Evolutionary conservation across 2,888 invertebrate species (phyloP).

Genomic region (Dicycla oo): DNA sequence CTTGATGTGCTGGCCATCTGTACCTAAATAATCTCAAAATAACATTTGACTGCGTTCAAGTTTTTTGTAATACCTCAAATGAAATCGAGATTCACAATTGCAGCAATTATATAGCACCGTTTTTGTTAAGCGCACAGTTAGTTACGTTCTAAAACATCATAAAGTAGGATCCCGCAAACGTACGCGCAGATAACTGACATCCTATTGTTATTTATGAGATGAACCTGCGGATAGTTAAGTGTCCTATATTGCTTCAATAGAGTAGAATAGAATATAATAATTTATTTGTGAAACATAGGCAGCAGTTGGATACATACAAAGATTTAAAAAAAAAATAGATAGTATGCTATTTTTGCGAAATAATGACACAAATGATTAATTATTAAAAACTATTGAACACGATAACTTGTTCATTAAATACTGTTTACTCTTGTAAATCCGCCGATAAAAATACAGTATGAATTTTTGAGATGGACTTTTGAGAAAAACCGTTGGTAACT

Average conservation of each 20-base stretch:
- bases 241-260: background rate
- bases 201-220: constrained; percentile 12
- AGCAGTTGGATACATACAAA: background rate
- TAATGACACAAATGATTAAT: background rate
- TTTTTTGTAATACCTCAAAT: background rate
- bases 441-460: background rate
- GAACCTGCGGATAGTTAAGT: background rate
- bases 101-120: constrained; percentile 2
- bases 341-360: too few relatives aligned
- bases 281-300: background rate
- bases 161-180: background rate
- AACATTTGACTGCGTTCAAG: background rate
- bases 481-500: background rate
- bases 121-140: constrained; percentile 23
- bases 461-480: background rate
- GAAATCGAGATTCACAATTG: constrained; percentile 2
- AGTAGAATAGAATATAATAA: background rate
- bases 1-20: too few relatives aligned
- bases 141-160: constrained; percentile 42
- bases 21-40: constrained; percentile 2
- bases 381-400: background rate
- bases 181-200: constrained; percentile 12
- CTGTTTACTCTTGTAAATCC: background rate
- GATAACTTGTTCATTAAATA: background rate
- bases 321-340: background rate